These are phyloP conservation scores for Oceanites oceanicus DNA, from an alignment of 2,113 vertebrate species.

Conservation along the genomic window DNA sequence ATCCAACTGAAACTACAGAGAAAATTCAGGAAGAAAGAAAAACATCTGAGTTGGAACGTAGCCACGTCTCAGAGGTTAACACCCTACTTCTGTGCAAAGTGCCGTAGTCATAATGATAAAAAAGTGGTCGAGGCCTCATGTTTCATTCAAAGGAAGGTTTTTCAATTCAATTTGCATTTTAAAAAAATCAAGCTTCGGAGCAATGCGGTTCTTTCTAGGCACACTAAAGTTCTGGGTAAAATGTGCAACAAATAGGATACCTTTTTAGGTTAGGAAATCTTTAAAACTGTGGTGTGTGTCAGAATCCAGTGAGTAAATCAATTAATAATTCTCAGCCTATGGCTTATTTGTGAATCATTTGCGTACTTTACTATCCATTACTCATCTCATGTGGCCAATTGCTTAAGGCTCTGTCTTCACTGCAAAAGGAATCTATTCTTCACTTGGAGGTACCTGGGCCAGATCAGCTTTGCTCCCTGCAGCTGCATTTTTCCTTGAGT, in stretches of 20 bases:
- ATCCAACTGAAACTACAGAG: slow-evolving; percentile 30
- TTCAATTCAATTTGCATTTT: neutral
- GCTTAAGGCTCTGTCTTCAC: neutral
- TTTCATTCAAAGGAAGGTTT: slow-evolving; percentile 16
- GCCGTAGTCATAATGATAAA: neutral
- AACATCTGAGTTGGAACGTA: slow-evolving; percentile 30
- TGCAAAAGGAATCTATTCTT: neutral
- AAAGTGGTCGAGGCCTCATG: neutral
- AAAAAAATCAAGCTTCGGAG: neutral
- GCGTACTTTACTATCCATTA: neutral
- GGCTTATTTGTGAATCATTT: slow-evolving; percentile 15
- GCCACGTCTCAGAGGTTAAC: slow-evolving; percentile 31
- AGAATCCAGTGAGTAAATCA: slow-evolving; percentile 3
- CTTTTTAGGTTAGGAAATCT: neutral
- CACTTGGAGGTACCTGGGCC: neutral
- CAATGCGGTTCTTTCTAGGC: neutral
- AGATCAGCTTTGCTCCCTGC: neutral
- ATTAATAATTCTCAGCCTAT: neutral
- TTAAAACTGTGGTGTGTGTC: neutral
- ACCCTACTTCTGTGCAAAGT: slow-evolving; percentile 33
- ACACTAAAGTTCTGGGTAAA: neutral
- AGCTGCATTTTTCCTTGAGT: neutral
- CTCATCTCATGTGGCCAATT: neutral
- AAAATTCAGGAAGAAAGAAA: slow-evolving; percentile 52
- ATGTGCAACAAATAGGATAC: neutral